These are phyloP conservation scores for Saturnia japonica DNA, from an alignment of 2,888 invertebrate species.

Conservation along the genomic window DNA sequence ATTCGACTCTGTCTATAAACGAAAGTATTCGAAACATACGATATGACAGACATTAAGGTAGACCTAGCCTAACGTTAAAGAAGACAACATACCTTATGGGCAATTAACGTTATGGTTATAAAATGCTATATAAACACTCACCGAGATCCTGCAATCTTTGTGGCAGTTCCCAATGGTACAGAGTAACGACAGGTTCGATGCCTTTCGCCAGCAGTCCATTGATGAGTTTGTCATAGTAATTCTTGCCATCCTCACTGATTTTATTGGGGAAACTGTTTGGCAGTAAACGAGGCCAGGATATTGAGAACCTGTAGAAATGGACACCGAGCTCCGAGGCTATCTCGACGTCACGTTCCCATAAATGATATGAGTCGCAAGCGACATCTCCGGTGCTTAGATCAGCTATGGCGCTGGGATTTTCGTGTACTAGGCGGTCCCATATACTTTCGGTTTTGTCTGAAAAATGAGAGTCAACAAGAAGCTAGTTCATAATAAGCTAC, in stretches of 20 bases:
- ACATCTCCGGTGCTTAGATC: slow-evolving; percentile 70
- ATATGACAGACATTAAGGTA: too few species aligned
- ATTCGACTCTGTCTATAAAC: too few species aligned
- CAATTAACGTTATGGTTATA: too few species aligned
- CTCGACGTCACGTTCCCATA: slow-evolving; percentile 80
- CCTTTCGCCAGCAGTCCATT: slow-evolving; percentile 65
- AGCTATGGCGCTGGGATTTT: slow-evolving; percentile 25
- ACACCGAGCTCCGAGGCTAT: slow-evolving; percentile 77
- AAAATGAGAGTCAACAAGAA: slow-evolving; percentile 23
- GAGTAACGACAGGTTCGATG: slow-evolving; percentile 76
- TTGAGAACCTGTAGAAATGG: slow-evolving; percentile 79
- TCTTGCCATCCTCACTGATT: slow-evolving; percentile 83
- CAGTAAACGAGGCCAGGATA: slow-evolving; percentile 85
- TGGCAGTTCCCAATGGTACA: slow-evolving; percentile 68
- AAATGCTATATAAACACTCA: slow-evolving; percentile 21
- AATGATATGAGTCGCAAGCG: slow-evolving; percentile 84
- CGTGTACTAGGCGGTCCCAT: slow-evolving; percentile 69
- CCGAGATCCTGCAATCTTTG: slow-evolving; percentile 55
- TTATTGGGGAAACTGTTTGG: slow-evolving; percentile 81
- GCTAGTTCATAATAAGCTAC: too few species aligned
- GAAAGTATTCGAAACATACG: too few species aligned
- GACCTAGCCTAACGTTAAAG: too few species aligned
- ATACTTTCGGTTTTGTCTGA: slow-evolving; percentile 80
- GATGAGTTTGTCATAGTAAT: slow-evolving; percentile 81
- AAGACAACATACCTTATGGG: too few species aligned